These are phyloP conservation scores for Heliconius himera DNA, from an alignment of 1,140 invertebrate species.

Conservation along the genomic window DNA sequence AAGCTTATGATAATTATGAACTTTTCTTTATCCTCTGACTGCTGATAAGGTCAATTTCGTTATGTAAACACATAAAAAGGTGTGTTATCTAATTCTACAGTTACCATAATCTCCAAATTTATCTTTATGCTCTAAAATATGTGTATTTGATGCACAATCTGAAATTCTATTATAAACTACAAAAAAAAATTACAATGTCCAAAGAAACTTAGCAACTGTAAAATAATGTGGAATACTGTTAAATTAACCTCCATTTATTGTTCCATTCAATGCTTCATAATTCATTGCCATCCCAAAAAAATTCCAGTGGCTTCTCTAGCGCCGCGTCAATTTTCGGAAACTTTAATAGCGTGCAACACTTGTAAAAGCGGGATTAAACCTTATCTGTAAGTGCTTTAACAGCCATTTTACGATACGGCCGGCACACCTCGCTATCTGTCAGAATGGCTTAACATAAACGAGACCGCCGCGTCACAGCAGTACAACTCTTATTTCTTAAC, in stretches of 20 bases:
- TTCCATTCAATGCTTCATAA: constrained; percentile 51
- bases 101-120: background rate
- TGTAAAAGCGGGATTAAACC: constrained; percentile 38
- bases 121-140: background rate
- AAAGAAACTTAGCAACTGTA: constrained; percentile 1
- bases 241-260: constrained; percentile 40
- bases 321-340: constrained; percentile 75
- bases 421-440: constrained; percentile 58
- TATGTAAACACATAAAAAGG: background rate
- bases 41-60: background rate
- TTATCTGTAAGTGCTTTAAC: constrained; percentile 36
- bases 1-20: background rate
- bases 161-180: background rate
- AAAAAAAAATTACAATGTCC: background rate
- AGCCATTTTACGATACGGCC: constrained; percentile 44
- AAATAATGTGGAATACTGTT: constrained; percentile 21
- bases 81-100: background rate
- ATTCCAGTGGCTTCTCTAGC: constrained; percentile 64
- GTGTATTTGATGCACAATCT: no score
- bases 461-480: constrained; percentile 25
- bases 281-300: constrained; percentile 58
- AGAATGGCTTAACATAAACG: constrained; percentile 63
- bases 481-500: constrained; percentile 22
- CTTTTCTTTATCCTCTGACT: background rate
- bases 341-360: constrained; percentile 59